Conservation (phyloP, 2,888 invertebrate species). For the Cheilosia urbana region DNA sequence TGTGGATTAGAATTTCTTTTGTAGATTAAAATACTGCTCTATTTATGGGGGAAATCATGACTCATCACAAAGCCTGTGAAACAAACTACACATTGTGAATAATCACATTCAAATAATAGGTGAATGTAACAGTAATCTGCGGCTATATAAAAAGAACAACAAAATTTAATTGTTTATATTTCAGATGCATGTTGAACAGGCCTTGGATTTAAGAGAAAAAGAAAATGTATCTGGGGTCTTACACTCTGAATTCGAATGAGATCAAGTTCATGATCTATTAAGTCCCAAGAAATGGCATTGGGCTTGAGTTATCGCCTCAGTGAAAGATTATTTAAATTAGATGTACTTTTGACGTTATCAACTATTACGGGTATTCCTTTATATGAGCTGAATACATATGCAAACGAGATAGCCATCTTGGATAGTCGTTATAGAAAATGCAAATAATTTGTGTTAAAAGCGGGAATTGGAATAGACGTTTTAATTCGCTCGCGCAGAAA, state of each 20-base stretch:
- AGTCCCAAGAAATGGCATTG: constrained; percentile 30
- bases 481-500: too few relatives aligned
- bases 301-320: constrained; percentile 37
- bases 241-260: constrained; percentile 29
- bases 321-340: constrained; percentile 46
- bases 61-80: constrained; percentile 4
- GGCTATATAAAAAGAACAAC: too few relatives aligned
- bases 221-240: constrained; percentile 15
- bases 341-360: constrained; percentile 52
- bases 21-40: constrained; percentile 12
- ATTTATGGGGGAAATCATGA: constrained; percentile 2
- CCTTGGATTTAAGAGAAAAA: constrained; percentile 12
- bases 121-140: background rate
- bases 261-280: constrained; percentile 36
- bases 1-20: constrained; percentile 12
- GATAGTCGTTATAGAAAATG: too few relatives aligned
- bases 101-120: background rate
- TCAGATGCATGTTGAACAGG: background rate
- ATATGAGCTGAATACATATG: background rate
- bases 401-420: too few relatives aligned
- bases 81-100: background rate
- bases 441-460: too few relatives aligned
- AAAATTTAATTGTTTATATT: too few relatives aligned
- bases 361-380: background rate
- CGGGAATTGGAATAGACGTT: too few relatives aligned